phyloP scores from a whole-genome alignment of 2,113 vertebrate species.

The Oncorhynchus nerka region DNA sequence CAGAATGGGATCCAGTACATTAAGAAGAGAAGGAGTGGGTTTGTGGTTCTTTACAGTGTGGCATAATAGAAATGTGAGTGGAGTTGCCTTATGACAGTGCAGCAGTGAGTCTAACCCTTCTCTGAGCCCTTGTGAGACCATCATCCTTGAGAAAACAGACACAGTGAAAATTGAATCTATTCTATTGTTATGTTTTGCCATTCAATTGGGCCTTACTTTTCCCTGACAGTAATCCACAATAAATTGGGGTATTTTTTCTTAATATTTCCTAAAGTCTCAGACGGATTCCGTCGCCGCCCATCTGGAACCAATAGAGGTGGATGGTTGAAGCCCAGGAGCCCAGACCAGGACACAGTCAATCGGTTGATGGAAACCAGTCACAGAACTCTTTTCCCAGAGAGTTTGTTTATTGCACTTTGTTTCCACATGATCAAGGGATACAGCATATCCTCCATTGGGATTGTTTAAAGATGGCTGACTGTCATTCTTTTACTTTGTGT shows the following conservation, averaged over 20 bases:
- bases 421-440: constrained; percentile 33
- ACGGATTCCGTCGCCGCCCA: constrained; percentile 25
- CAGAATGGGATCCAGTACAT: constrained; percentile 26
- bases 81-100: constrained; percentile 35
- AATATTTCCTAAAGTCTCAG: constrained; percentile 12
- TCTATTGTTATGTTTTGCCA: constrained; percentile 38
- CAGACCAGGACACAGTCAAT: constrained; percentile 12
- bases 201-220: constrained; percentile 31
- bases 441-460: neutral
- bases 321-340: constrained; percentile 26
- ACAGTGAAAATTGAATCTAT: constrained; percentile 20
- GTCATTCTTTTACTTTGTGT: neutral
- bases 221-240: constrained; percentile 52
- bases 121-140: constrained; percentile 9
- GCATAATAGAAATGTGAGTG: constrained; percentile 17
- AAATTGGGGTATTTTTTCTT: constrained; percentile 33
- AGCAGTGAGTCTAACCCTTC: neutral
- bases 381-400: constrained; percentile 11
- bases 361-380: constrained; percentile 33
- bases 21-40: neutral
- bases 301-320: constrained; percentile 53
- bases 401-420: constrained; percentile 38
- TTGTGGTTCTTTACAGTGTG: constrained; percentile 20
- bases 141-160: constrained; percentile 48
- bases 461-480: constrained; percentile 27